Base-by-base conservation (phyloP, 2,888 invertebrate genomes). In the Itoplectis maculator region DNA sequence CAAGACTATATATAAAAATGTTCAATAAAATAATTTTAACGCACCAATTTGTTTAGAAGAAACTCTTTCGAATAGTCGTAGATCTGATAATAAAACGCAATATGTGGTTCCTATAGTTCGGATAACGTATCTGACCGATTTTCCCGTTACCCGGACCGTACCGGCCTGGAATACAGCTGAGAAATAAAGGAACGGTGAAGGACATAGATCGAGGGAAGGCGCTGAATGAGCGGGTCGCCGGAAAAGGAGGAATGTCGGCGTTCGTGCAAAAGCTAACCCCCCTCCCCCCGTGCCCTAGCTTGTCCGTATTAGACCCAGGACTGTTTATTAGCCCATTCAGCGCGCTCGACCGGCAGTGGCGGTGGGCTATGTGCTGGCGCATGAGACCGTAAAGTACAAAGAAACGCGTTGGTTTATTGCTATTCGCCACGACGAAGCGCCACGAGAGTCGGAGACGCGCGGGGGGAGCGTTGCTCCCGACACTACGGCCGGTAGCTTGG, bases 301-400 rank as follows among this genome's bases (percentile, higher is more conserved):
- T 76, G 83, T 86, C 79, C 84, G 84, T 86, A 87, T 88, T 87
- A 85, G 85, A 84, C 74, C 79, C 73, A 63, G 59, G 72, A 72
- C 84, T 88, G 88, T 88, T 88, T 89, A 89, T 89, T 88, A 87
- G 87, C 80, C 83, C 86, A 85, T 88, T 88, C 88, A 87, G 80
- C 81, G 81, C 84, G 80, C 86, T 88, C 82, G 84, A 74, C 77
- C 81, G 79, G 78, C 47, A 51, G 40, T 11, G 42, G 65, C 11
- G 40, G 45, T 63, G 63, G 20, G n/a, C 37, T 74, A 51, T 63
- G 49, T 59, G 23, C 49, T 35, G 29, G 54, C 51, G 49, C 65
- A 35, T 42, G 77, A 72, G 75, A 78, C 84, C 85, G 79, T 89
- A 89, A 88, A 86, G 83, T 85, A 85, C 83, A 74, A 89, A 88